Base-by-base conservation (phyloP, 30 jellyfish, hydroid and myxozoan genomes). In the Cassiopea andromeda region DNA sequence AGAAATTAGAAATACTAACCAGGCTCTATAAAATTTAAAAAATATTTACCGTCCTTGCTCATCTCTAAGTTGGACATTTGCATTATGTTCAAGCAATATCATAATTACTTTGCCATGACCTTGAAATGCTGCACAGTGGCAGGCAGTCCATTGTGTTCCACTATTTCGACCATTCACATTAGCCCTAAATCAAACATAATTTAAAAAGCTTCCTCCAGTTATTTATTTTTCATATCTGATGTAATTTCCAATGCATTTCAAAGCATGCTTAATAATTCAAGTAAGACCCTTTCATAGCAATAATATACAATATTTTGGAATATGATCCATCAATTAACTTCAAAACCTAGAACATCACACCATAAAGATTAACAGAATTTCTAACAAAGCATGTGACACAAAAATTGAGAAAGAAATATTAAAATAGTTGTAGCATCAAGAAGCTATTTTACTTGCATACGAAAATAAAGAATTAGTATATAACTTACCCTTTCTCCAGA, bases 31-130 rank as follows among this genome's bases (percentile, higher is more conserved):
- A 27, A 27, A 27, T 54, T 3, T 54, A 0, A 54, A 6, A 54
- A 3, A 54, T 54, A 10, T 81, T 6, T 27, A 90, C 97, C 97
- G 83, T 38, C 73, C 87, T 45, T 44, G 85, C n/a, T 81, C 90
- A 84, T 90, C 97, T 83, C 76, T 81, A 17, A 83, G 72, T 9
- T 83, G 80, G 46, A 87, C 66, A 60, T 81, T 83, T 45, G 93
- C 90, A 14, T 90, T 77, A 7, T 74, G 45, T 69, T 82, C 91
- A 89, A 90, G 73, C 44, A 90, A 79, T 19, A 50, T 59, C 97
- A 90, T 90, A 15, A 90, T 69, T 60, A 90, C 90, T 87, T 90
- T 85, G 17, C 93, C 93, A 57, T 85, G 93, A 27, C 93, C 93
- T 73, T 85, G 93, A 60, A 85, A 85, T 14, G 93, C 93, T 10